phyloP scores from a whole-genome alignment of 53 echinoderm and acorn worm species.

The Echinarachnius parma region DNA sequence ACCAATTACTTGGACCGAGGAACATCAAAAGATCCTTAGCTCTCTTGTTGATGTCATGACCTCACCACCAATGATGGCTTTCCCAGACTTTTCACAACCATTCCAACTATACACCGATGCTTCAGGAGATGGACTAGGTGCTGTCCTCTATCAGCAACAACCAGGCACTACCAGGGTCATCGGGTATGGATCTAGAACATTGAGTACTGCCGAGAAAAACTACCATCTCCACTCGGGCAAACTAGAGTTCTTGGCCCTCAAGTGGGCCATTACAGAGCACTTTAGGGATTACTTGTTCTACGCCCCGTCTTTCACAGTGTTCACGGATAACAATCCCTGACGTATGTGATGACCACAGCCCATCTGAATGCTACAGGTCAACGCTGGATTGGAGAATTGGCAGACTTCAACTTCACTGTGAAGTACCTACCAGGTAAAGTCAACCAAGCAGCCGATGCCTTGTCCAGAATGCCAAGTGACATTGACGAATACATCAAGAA shows the following conservation, averaged over 20 bases:
- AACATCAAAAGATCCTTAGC: constrained; percentile 7
- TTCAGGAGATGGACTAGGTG: constrained; percentile 53
- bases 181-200: constrained; percentile 43
- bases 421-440: constrained; percentile 48
- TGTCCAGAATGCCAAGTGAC: constrained; percentile 37
- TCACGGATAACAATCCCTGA: constrained; percentile 42
- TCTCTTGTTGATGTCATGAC: not conserved
- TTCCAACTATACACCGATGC: constrained; percentile 59
- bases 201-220: constrained; percentile 52
- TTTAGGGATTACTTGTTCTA: constrained; percentile 48
- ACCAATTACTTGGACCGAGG: constrained; percentile 17
- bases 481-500: constrained; percentile 23
- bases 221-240: constrained; percentile 57
- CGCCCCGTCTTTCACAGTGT: constrained; percentile 17
- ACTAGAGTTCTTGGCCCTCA: constrained; percentile 43
- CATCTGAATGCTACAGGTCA: constrained; percentile 59
- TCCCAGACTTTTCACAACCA: not conserved
- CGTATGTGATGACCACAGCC: constrained; percentile 46
- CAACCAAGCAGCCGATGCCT: constrained; percentile 53
- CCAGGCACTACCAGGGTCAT: constrained; percentile 55
- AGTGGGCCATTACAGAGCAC: constrained; percentile 19
- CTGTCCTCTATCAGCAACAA: constrained; percentile 62
- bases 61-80: constrained; percentile 36
- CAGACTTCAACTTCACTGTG: constrained; percentile 51
- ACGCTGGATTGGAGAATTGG: constrained; percentile 57